Evolutionary conservation across 1,140 invertebrate genomes (phyloP).

Genomic region (Carcinoscorpius rotundicauda): DNA sequence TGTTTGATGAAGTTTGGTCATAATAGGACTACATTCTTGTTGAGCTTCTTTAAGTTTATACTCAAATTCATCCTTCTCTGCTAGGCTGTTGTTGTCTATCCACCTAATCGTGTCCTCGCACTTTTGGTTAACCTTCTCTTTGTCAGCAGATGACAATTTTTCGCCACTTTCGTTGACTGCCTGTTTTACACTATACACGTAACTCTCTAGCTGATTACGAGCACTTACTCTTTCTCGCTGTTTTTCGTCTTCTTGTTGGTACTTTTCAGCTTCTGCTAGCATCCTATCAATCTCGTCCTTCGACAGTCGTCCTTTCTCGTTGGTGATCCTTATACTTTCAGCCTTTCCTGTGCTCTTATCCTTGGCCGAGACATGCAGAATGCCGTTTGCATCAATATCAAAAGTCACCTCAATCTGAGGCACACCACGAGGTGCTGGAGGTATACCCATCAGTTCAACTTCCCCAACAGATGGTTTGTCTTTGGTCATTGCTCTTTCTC

Average conservation of each 20-base stretch:
- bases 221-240: conserved; percentile 26
- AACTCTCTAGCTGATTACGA: conserved; percentile 27
- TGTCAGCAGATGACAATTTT: too few species aligned
- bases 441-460: conserved; percentile 45
- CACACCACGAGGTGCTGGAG: conserved; percentile 42
- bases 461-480: conserved; percentile 43
- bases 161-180: background rate
- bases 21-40: too few species aligned
- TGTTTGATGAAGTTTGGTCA: too few species aligned
- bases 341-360: conserved; percentile 73
- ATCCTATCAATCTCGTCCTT: conserved; percentile 49
- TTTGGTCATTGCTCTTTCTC: conserved; percentile 45
- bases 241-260: conserved; percentile 32
- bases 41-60: too few species aligned
- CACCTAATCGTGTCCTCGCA: too few species aligned
- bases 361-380: conserved; percentile 36
- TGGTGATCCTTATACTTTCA: conserved; percentile 56
- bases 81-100: too few species aligned
- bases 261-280: conserved; percentile 37
- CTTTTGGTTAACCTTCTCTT: too few species aligned
- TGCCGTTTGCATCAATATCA: conserved; percentile 42
- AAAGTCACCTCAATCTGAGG: conserved; percentile 47
- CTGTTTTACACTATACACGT: conserved; percentile 22
- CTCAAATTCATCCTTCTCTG: too few species aligned
- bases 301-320: conserved; percentile 38